Conservation (phyloP, 2,113 vertebrate genomes). For the Rhombomys opimus region DNA sequence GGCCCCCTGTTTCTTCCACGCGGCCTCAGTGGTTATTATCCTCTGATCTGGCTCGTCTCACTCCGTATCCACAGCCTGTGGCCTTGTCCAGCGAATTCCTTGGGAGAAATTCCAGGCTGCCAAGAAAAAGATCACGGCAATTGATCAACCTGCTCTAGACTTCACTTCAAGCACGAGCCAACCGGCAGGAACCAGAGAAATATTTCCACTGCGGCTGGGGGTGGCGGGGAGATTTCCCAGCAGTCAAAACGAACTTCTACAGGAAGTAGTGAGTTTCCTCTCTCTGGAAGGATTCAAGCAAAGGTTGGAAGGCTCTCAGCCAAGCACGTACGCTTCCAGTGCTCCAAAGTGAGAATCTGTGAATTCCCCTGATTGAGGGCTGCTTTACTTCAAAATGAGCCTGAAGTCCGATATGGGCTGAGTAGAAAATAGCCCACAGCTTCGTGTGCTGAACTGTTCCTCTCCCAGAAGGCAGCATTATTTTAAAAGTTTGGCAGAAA, state of each 20-base stretch:
- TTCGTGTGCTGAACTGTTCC: no score
- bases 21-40: neutral
- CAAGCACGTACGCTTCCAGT: neutral
- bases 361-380: neutral
- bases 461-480: neutral
- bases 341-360: neutral
- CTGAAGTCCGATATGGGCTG: neutral
- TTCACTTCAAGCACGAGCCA: neutral
- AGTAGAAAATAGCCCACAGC: neutral
- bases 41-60: neutral
- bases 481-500: neutral
- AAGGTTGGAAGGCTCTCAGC: neutral
- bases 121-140: neutral
- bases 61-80: neutral
- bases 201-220: neutral
- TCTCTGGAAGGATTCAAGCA: neutral
- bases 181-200: neutral
- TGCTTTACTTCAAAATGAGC: neutral
- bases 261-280: neutral
- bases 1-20: neutral
- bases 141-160: neutral
- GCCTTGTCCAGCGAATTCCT: neutral
- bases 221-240: neutral
- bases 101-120: neutral
- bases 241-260: neutral